Percentiles rank a stretch among this genome's conserved stretches.
phyloP scores from a whole-genome alignment of 2,113 vertebrate genomes.

The Chaetops frenatus region DNA sequence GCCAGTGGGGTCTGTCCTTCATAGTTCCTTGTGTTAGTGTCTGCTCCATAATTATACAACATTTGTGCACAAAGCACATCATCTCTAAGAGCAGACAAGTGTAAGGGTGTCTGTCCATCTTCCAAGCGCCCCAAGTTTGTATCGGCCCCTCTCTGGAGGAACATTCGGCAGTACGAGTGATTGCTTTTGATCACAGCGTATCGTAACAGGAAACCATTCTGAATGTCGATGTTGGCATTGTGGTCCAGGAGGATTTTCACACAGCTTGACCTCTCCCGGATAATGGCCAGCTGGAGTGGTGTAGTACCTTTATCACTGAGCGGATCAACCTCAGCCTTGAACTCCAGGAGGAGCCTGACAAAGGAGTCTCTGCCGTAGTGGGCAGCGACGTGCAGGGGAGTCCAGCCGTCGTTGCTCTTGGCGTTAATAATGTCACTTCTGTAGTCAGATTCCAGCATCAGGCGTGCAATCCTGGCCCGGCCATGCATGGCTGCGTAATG shows the following conservation, averaged over 20 bases:
- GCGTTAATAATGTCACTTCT: slow-evolving; percentile 94
- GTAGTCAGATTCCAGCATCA: slow-evolving; percentile 94
- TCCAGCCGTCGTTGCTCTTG: slow-evolving; percentile 98
- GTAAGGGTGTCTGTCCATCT: slow-evolving; percentile 95
- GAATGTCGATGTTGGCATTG: slow-evolving; percentile 97
- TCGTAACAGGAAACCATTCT: slow-evolving; percentile 94
- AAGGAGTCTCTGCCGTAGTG: slow-evolving; percentile 97
- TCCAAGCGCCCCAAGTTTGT: slow-evolving; percentile 94
- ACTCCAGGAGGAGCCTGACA: slow-evolving; percentile 93
- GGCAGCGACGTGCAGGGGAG: slow-evolving; percentile 94
- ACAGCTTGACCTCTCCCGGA: slow-evolving; percentile 95
- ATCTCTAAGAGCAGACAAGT: slow-evolving; percentile 94
- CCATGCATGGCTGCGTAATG: slow-evolving; percentile 99
- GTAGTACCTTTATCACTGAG: slow-evolving; percentile 98
- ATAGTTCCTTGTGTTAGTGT: slow-evolving; percentile 94
- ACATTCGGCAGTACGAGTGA: slow-evolving; percentile 98
- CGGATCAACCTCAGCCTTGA: slow-evolving; percentile 94
- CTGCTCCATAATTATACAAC: slow-evolving; percentile 94
- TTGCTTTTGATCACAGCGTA: slow-evolving; percentile 99
- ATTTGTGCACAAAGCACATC: slow-evolving; percentile 93
- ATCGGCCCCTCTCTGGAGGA: slow-evolving; percentile 95
- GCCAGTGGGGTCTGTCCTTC: slow-evolving; percentile 95
- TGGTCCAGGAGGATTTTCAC: slow-evolving; percentile 97
- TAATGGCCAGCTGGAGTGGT: slow-evolving; percentile 94
- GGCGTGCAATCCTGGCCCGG: slow-evolving; percentile 89